Evolutionary conservation across 1,140 invertebrate genomes (phyloP), one percentile per base, ranked within the genome.

Genomic region (Euura lappo): DNA sequence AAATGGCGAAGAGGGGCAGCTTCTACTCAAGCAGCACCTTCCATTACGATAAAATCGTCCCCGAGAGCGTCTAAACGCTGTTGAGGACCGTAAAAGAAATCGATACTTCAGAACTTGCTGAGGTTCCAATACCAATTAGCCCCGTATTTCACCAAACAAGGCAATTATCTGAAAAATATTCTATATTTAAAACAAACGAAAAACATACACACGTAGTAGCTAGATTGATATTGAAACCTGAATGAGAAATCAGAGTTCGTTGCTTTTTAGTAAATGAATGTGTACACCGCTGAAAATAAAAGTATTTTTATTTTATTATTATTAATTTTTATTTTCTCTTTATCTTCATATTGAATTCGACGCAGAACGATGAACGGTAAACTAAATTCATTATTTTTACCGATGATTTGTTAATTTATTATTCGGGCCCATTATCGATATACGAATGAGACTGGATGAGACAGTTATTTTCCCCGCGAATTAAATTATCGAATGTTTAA

Each of bases 11-110:
- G 71, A 87, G 90, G 11, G 88, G 89, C 45, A 89, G 89, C 73
- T 91, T 90, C 65, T 91, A 91, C 74, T 90, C 90, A 47, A 91
- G 90, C 80, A 91, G 90, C 82, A 90, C 90, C 43, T 91, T 91
- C 85, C 90, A 91, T 76, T 90, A 91, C 81, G 89, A 88, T 78
- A 91, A 91, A 80, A 91, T 91, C 72, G 90, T 91, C 72, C 90
- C 91, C 68, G 90, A 91, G 78, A 90, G 89, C 76, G 90, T 91
- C 73, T 92, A 88, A 89, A 75, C 72, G 72, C 78, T 81, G 79
- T 77, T 87, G 84, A 85, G 86, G 86, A 86, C 86, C 82, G 86
- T 87, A 87, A 77, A 28, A 28, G 28, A 28, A 28, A 28, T 28
- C 3, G 13, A 60, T n/a, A 60, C 51, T n/a, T 60, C 28, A 11